A percentile compares a stretch with the other conserved stretches of the same genome.
Conservation (phyloP, 2,113 vertebrate genomes). For the Calypte anna region DNA sequence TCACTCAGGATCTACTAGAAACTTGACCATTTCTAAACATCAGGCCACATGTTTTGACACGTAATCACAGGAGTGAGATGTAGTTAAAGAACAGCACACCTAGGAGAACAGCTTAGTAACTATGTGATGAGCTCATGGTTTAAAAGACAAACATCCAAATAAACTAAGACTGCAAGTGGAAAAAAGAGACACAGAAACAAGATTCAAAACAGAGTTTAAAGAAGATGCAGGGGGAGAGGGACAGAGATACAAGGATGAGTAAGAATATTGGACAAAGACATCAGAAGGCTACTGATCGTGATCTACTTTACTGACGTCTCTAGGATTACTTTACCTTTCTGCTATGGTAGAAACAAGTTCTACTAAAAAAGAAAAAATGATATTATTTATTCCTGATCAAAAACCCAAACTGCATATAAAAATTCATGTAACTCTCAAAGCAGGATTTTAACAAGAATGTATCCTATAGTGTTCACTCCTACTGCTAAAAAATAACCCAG, state of each 20-base stretch:
- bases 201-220: neutral
- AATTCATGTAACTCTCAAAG: neutral
- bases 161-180: neutral
- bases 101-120: neutral
- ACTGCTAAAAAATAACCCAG: neutral
- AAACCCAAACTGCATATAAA: neutral
- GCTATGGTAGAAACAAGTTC: neutral
- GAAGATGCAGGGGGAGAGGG: neutral
- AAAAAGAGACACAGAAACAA: neutral
- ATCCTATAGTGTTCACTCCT: neutral
- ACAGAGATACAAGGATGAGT: neutral
- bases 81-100: neutral
- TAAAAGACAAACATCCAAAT: neutral
- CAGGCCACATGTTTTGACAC: neutral
- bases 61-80: neutral
- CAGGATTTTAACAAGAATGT: neutral
- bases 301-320: neutral
- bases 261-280: neutral
- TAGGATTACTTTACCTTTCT: neutral
- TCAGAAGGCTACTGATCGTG: neutral
- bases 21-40: neutral
- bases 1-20: neutral
- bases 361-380: neutral
- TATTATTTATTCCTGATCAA: neutral
- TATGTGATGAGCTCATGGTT: neutral